Base-by-base conservation (phyloP, 2,888 invertebrate species). In the Corbicula japonica region DNA sequence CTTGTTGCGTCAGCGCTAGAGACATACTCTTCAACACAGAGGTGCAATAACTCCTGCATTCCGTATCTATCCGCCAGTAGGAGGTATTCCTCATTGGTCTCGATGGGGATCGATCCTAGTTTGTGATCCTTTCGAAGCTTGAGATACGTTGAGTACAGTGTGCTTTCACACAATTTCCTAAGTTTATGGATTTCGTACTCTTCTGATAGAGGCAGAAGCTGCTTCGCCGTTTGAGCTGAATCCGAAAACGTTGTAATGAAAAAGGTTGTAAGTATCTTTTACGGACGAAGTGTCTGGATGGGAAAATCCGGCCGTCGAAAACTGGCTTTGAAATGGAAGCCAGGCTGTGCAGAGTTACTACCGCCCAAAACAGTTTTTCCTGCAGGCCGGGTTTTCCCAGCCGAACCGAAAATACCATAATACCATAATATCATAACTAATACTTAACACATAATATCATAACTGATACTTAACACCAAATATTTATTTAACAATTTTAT, bases 21-120 rank as follows among this genome's bases (percentile, higher is more conserved):
- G 4, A 82, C 78, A 34, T 54, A 82, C 21, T 82, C 82, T 10
- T 82, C 78, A 0, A 82, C 66, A 52, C 78, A 75, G 71, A 75
- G 62, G 26, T 75, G 74, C 35, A 82, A 62, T 1, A 82, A 38
- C 21, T 32, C 46, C 6, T 60, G 15, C 32, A 82, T 63, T 0
- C 54, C 54, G 63, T 66, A 82, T n/a, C 78, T 58, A 61, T 82
- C 82, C 2, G 82, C 82, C 10, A 82, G 52, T 10, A 76, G 28
- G 21, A 82, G 68, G 35, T 63, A 82, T 46, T 82, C 82, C 52
- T 82, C 75, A 34, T 71, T 82, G 1, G 68, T 46, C 35, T 71
- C 78, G 10, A 52, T 41, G 3, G 65, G 74, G 10, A 79, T 74
- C 1, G 8, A 38, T 18, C 80, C 80, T 1, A 38, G 15, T 8